These are phyloP conservation scores for Poecilia latipinna DNA, from an alignment of 2,113 vertebrate genomes.

Conservation along the genomic window DNA sequence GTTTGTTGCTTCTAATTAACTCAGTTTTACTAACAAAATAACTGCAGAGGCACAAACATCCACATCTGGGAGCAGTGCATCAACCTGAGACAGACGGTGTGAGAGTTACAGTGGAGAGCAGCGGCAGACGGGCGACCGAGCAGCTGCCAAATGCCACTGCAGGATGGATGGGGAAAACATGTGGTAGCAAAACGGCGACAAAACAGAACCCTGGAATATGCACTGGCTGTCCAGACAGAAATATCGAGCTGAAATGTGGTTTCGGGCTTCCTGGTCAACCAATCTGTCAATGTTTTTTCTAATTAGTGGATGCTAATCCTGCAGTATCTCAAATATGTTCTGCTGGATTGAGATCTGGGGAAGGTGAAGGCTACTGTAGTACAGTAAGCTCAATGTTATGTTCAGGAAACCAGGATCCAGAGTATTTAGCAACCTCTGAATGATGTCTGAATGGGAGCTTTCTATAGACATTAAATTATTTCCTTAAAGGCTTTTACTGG, in stretches of 20 bases:
- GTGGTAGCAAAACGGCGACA: not conserved
- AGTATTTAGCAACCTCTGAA: too few relatives aligned
- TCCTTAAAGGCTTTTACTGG: too few relatives aligned
- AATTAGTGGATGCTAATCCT: not conserved
- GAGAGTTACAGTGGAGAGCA: constrained; percentile 14
- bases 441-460: too few relatives aligned
- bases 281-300: not conserved
- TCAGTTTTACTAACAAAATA: constrained; percentile 53
- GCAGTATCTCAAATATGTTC: not conserved
- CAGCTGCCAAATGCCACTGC: constrained; percentile 45
- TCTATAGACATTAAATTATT: too few relatives aligned
- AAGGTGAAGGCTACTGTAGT: too few relatives aligned
- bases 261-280: not conserved
- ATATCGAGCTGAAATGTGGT: not conserved
- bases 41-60: constrained; percentile 34
- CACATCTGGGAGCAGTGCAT: constrained; percentile 56
- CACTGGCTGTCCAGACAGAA: not conserved
- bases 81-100: constrained; percentile 42
- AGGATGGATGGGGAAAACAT: not conserved
- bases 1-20: constrained; percentile 57
- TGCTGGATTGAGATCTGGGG: not conserved
- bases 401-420: too few relatives aligned
- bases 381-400: too few relatives aligned
- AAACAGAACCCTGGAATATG: not conserved
- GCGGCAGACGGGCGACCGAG: not conserved